Evolutionary conservation across 2,888 invertebrate species (phyloP), one percentile per base, ranked within the genome.

Genomic region (Seira ritae): DNA sequence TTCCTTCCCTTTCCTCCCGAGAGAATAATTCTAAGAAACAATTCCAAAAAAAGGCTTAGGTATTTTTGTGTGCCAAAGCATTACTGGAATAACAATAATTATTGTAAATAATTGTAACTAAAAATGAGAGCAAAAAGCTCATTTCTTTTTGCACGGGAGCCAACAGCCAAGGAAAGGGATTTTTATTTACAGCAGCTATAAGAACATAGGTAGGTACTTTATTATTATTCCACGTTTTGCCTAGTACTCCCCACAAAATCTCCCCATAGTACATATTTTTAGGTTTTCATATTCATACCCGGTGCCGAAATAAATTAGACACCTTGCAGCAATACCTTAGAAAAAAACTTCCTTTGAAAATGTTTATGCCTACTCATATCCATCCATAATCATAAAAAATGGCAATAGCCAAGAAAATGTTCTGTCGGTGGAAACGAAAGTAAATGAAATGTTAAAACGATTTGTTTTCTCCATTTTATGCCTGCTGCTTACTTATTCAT

Each of bases 401-500:
- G 42, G 6, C 42, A 42, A 42, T 8, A 42, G 42, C 42, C 42
- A 42, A 42, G 12, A 42, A 42, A 42, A 42, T 42, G 12, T 42
- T 42, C 6, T 42, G 42, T 42, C 4, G 42, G 42, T 42, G 42
- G 12, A 42, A 42, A n/a, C n/a, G n/a, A 42, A 42, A 12, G 42
- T 42, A 42, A 42, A 42, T 42, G 42, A 42, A 42, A 42, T 42
- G 42, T 42, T 12, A 12, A 42, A 42, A 42, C 42, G 42, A 42
- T 74, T 74, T 74, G 65, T 74, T 65, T 60, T 60, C 60, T 22
- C 15, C 15, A n/a, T 67, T 67, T 23, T 12, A 12, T 19, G 20
- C 10, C 22, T 15, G 24, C 55, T 76, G 68, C 75, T 23, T 76
- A 23, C 23, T 12, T 24, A 76, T 76, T 76, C 68, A 68, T 76